Conservation (phyloP, 2,797 vertebrate genomes). For the Rousettus madagascariensis region DNA sequence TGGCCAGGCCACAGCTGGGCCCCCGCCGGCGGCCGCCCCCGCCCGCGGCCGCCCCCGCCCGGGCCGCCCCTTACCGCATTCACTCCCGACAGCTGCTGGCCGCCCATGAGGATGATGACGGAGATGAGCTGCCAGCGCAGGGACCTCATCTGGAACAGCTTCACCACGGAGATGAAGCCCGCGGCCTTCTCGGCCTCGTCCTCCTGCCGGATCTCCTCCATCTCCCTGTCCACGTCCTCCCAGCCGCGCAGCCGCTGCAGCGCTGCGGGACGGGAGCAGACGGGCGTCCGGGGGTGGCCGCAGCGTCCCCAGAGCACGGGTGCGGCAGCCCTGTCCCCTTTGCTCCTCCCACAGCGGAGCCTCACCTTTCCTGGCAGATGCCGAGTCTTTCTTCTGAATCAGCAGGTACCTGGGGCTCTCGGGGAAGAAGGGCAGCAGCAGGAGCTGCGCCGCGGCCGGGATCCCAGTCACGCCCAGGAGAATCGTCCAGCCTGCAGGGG, state of each 20-base stretch:
- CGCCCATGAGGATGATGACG: conserved; percentile 90
- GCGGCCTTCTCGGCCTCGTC: conserved; percentile 88
- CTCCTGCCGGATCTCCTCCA: conserved; percentile 91
- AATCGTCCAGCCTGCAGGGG: conserved; percentile 87
- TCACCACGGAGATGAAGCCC: conserved; percentile 85
- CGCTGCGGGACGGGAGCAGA: conserved; percentile 77
- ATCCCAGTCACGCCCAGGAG: conserved; percentile 92
- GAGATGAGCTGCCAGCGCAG: conserved; percentile 95
- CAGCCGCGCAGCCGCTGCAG: conserved; percentile 88
- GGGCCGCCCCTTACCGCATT: conserved; percentile 86
- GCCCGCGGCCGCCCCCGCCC: no score
- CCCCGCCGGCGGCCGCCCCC: rapidly evolving
- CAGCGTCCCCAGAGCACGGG: rapidly evolving
- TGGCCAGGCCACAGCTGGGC: neutral
- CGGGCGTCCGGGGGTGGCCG: rapidly evolving
- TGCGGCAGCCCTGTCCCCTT: rapidly evolving
- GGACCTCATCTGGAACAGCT: conserved; percentile 87
- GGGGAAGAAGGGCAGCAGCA: conserved; percentile 92
- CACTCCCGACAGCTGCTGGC: conserved; percentile 96
- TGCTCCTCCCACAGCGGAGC: rapidly evolving
- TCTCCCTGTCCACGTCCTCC: conserved; percentile 87
- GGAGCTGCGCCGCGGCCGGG: conserved; percentile 89
- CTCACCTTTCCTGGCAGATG: conserved; percentile 86
- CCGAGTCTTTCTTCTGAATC: conserved; percentile 89
- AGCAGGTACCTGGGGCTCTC: conserved; percentile 96